Evolutionary conservation across 2,888 invertebrate genomes (phyloP), one percentile per base, ranked within the genome.

Genomic region (Acleris cristana): DNA sequence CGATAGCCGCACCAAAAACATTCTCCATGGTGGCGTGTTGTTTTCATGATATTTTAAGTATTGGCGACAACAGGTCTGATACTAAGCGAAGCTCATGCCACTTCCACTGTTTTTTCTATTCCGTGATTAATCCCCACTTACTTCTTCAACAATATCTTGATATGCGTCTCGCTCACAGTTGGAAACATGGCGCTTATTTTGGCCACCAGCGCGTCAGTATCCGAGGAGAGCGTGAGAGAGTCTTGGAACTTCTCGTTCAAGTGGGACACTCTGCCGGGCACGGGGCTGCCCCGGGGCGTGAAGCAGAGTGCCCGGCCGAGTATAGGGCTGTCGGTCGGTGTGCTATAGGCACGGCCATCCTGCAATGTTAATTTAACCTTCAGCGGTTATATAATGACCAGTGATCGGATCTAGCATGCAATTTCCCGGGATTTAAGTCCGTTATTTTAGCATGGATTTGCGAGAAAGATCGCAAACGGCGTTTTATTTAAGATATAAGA

Each of bases 101-200:
- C n/a, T n/a, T n/a, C n/a, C n/a, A n/a, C n/a, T n/a, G n/a, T n/a
- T n/a, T n/a, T n/a, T n/a, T n/a, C n/a, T n/a, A n/a, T n/a, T n/a
- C n/a, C n/a, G n/a, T n/a, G n/a, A n/a, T n/a, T n/a, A n/a, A n/a
- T 23, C 12, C 2, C 34, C 18, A 94, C 96, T 96, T 94, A 98
- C 98, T 98, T 98, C 87, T 97, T 97, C 63, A 98, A 88, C 73
- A 98, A 93, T 74, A 97, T 94, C 78, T 96, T 95, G 81, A 98
- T 97, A 82, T 98, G 98, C 30, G 96, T 96, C 79, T 98, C 98
- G 69, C 96, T 95, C 62, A 97, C 98, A 8, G 98, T 98, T 2
- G 98, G 98, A 84, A 98, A 98, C 95, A 98, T 96, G 55, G 96
- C 95, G 78, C 96, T 95, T 76, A 97, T 96, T 87, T 96, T 97